phyloP scores from a whole-genome alignment of 2,888 invertebrate genomes.

The Thera britannica region DNA sequence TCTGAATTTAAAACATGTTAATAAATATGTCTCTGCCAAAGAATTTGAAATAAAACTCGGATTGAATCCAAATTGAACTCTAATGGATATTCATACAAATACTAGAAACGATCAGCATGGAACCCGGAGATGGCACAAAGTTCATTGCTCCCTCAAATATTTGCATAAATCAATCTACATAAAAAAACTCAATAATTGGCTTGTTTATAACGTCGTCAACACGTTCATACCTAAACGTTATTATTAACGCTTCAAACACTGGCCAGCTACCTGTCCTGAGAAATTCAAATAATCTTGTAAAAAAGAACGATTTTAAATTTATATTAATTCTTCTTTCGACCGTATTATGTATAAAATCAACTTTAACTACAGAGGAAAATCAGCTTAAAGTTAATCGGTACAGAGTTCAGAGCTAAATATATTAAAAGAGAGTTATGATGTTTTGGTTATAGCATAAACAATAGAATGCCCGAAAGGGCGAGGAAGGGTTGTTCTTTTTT shows the following conservation, averaged over 20 bases:
- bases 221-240: constrained; percentile 47
- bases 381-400: constrained; percentile 2
- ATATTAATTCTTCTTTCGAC: constrained; percentile 59
- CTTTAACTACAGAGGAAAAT: constrained; percentile 1
- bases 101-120: constrained; percentile 22
- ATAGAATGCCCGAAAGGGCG: constrained; percentile 78
- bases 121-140: constrained; percentile 52
- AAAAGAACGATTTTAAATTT: constrained; percentile 65
- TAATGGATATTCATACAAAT: constrained; percentile 7
- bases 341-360: constrained; percentile 26
- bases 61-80: constrained; percentile 4
- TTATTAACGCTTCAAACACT: constrained; percentile 54
- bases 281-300: constrained; percentile 52
- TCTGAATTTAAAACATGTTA: background rate
- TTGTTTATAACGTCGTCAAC: constrained; percentile 41
- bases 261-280: constrained; percentile 75
- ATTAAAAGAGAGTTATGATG: constrained; percentile 52
- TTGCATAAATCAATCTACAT: constrained; percentile 66
- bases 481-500: constrained; percentile 84
- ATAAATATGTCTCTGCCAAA: background rate
- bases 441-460: constrained; percentile 66
- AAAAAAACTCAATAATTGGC: constrained; percentile 56
- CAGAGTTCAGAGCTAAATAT: constrained; percentile 51
- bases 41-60: background rate
- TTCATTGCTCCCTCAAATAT: constrained; percentile 68